A percentile compares a stretch with the other conserved stretches of the same genome.
These are phyloP conservation scores for Epiblema foenella DNA, from an alignment of 2,888 invertebrate genomes.

Conservation along the genomic window DNA sequence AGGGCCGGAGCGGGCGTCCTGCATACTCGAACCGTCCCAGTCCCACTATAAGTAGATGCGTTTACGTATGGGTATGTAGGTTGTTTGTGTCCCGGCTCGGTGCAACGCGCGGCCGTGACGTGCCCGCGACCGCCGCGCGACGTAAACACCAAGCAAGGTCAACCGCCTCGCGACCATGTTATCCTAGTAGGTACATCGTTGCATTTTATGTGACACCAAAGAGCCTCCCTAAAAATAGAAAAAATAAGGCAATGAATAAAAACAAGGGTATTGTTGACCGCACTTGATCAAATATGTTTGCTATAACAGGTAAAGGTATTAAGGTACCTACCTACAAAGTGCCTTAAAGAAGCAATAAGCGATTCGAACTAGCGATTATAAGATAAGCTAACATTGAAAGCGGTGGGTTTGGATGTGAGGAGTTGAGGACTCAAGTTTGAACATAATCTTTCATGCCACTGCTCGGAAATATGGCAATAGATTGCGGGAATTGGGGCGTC, in stretches of 20 bases:
- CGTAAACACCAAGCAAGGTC: constrained; percentile 80
- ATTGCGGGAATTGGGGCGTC: no score
- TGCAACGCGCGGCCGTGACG: constrained; percentile 79
- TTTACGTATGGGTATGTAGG: constrained; percentile 69
- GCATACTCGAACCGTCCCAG: constrained; percentile 65
- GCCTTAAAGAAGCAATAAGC: no score
- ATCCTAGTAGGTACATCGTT: constrained; percentile 59
- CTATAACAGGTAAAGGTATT: background rate
- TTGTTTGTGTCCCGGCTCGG: constrained; percentile 75
- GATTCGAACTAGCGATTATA: no score
- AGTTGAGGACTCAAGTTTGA: no score
- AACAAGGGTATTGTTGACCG: background rate
- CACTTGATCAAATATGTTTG: background rate
- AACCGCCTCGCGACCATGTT: constrained; percentile 67
- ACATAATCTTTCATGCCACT: no score
- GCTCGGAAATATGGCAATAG: no score
- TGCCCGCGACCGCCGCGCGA: constrained; percentile 71
- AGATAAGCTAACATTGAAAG: no score
- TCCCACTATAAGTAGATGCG: constrained; percentile 55
- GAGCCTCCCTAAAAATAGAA: constrained; percentile 42
- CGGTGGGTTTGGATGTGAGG: no score
- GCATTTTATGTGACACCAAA: constrained; percentile 55
- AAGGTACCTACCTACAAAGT: no score
- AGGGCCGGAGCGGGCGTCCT: constrained; percentile 65
- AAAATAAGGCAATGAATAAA: constrained; percentile 3